Base-by-base conservation (phyloP, 2,888 invertebrate genomes). In the Drosophila pegasa region DNA sequence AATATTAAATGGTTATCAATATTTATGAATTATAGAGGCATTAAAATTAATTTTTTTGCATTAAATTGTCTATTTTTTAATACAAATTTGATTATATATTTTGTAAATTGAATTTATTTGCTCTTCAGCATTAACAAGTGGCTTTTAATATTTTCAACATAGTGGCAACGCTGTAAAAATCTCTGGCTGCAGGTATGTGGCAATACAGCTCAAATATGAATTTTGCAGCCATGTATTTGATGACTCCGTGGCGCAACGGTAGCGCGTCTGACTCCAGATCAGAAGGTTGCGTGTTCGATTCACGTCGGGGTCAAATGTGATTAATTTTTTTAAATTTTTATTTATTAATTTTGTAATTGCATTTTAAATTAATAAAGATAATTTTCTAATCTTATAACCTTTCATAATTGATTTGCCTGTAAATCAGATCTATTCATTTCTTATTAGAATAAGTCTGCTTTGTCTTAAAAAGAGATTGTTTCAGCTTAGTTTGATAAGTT, bases 251-350 rank as follows among this genome's bases (percentile, higher is more conserved):
- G 83, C 88, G 83, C 83, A 83, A 88, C 83, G 83, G 83, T 83
- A 86, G 83, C 86, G 83, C 83, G 83, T 83, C 88, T 83, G 83
- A 88, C 83, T 83, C 88, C 83, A 88, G 83, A 83, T 83, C 88
- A 83, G 88, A 88, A 88, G 88, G 88, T 83, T 83, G 88, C 88
- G 88, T 88, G 83, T 83, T 83, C 83, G 87, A 83, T 83, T 83
- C 83, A 88, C 83, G 86, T 83, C 88, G 88, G 88, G 88, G 88
- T 83, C 88, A 88, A 18, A 4, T 5, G 8, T n/a, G 9, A 10
- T 0, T 16, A 2, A 5, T 9, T 38, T 43, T 61, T 60, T 56
- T n/a, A n/a, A n/a, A n/a, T n/a, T 59, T 54, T 16, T n/a, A 31
- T 35, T 6, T 2, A 10, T 12, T 12, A 0, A 25, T 37, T 7